phyloP scores from a whole-genome alignment of 1,140 invertebrate species.

The Linepithema humile region DNA sequence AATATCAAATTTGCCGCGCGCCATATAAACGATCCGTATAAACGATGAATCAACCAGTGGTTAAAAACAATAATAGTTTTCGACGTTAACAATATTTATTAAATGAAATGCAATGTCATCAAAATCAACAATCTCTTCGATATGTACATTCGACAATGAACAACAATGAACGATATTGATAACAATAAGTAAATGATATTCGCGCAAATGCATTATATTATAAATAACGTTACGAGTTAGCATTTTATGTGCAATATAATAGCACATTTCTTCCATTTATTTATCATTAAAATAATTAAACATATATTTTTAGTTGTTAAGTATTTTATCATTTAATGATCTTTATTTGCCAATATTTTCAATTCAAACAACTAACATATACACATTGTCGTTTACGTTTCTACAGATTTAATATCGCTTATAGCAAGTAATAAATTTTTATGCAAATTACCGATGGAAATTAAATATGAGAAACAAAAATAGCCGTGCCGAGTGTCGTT shows the following conservation, averaged over 20 bases:
- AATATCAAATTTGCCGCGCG: not conserved
- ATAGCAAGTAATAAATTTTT: constrained; percentile 22
- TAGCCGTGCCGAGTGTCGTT: not conserved
- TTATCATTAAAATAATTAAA: not conserved
- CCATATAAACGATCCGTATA: not conserved
- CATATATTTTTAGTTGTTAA: not conserved
- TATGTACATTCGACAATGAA: too few relatives aligned
- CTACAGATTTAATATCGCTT: not conserved
- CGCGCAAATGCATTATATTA: not conserved
- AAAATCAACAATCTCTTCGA: not conserved
- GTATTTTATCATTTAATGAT: not conserved
- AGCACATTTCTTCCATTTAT: not conserved
- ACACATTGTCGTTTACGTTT: not conserved
- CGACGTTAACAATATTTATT: not conserved
- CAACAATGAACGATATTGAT: not conserved
- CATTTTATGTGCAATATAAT: too few relatives aligned
- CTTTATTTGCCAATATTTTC: not conserved
- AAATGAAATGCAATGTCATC: not conserved
- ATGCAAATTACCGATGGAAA: constrained; percentile 21
- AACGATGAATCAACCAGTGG: constrained; percentile 2
- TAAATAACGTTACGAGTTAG: not conserved
- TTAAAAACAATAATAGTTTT: constrained; percentile 2
- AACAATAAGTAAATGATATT: not conserved
- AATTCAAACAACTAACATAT: not conserved
- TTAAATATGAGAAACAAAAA: constrained; percentile 8